Evolutionary conservation across 2,888 invertebrate species (phyloP).

Genomic region (Biston stratarius): DNA sequence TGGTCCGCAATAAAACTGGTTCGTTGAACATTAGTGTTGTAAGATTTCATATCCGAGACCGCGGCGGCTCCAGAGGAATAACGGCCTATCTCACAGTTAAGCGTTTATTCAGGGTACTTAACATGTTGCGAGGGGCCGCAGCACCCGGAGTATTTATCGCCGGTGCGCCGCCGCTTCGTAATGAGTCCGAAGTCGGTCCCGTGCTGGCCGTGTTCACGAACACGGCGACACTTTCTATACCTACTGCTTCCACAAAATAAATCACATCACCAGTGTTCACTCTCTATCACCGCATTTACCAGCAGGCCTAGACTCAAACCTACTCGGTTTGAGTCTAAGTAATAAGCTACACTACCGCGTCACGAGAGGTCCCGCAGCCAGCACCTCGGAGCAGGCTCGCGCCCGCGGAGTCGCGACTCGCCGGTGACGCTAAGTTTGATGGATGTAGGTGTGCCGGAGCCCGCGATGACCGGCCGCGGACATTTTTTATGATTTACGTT

Average conservation of each 20-base stretch:
- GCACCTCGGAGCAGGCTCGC: too few relatives aligned
- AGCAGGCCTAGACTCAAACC: too few relatives aligned
- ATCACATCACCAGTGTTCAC: background rate
- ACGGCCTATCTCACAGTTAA: constrained; percentile 50
- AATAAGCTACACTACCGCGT: too few relatives aligned
- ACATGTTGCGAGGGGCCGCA: constrained; percentile 42
- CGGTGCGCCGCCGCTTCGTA: constrained; percentile 10
- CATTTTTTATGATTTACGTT: constrained; percentile 54
- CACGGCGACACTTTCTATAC: constrained; percentile 1
- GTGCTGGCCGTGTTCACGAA: constrained; percentile 6
- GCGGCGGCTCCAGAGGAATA: constrained; percentile 38
- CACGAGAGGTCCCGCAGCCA: too few relatives aligned
- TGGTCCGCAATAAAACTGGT: constrained; percentile 55
- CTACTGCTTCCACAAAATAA: too few relatives aligned
- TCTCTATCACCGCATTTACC: background rate
- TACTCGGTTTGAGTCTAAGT: too few relatives aligned
- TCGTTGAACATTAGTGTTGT: constrained; percentile 53
- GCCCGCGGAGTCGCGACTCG: constrained; percentile 7
- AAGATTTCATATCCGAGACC: constrained; percentile 47
- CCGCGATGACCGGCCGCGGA: constrained; percentile 41
- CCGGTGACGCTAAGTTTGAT: constrained; percentile 49
- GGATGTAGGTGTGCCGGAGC: constrained; percentile 52
- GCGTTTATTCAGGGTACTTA: constrained; percentile 50
- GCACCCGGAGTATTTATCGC: constrained; percentile 50
- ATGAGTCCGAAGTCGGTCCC: constrained; percentile 2